Base-by-base conservation (phyloP, 2,113 vertebrate species). In the Grus americana region DNA sequence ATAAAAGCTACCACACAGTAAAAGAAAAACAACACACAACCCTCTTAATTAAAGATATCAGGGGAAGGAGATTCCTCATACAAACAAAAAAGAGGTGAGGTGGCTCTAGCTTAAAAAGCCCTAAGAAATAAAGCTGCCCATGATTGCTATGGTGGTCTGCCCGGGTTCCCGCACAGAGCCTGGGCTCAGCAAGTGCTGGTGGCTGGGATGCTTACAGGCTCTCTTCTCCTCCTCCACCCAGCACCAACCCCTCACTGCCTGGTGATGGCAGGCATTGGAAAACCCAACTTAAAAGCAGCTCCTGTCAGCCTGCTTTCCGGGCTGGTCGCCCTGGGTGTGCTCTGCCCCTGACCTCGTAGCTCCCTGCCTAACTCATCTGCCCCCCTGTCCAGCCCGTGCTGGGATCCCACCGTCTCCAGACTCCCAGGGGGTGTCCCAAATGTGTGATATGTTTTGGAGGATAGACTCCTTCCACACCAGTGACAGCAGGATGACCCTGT, bases 1-100 rank as follows among this genome's bases (percentile, higher is more conserved):
- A 97, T 97, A 96, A 97, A 96, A 97, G 93, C 90, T 95, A 95
- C 95, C 94, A 54, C 85, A 92, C 42, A 86, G 90, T 94, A 90
- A 94, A 97, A 94, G 85, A 79, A 95, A 92, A 96, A 95, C 90
- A 93, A 75, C 85, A 84, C 67, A 61, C 70, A 96, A 38, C 40
- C 90, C 78, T 94, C 95, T 96, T 96, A 97, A 96, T 97, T 97
- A 96, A 96, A 96, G 95, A 96, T 96, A 96, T 50, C 85, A 73
- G 88, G n/a, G 47, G 55, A 95, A 95, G 72, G 38, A 94, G 75
- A 14, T 6, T 93, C 9, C 66, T 74, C 13, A 2, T 36, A 55
- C 40, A 62, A 86, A 66, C 20, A 26, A 57, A 18, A 71, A 50
- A 29, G 23, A 47, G 40, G 30, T 44, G 26, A 72, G 44, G 47